Conservation (phyloP, 2,888 invertebrate genomes). For the Drymonia ruficornis region DNA sequence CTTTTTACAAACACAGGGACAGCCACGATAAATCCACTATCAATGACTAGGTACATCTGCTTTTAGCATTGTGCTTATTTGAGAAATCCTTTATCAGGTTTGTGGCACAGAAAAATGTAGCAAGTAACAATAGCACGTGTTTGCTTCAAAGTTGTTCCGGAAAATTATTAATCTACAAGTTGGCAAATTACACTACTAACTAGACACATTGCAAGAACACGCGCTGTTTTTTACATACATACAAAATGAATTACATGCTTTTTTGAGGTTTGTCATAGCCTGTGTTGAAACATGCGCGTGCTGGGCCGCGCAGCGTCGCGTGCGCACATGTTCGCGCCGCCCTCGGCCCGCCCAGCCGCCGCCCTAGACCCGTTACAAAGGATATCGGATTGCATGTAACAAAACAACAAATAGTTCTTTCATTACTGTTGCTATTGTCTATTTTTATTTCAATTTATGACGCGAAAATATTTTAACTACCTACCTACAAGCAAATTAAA, state of each 20-base stretch:
- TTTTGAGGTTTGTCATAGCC: background rate
- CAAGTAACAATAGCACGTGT: no score
- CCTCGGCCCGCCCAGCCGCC: slow-evolving; percentile 59
- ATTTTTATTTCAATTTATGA: slow-evolving; percentile 32
- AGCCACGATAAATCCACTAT: no score
- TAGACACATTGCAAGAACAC: no score
- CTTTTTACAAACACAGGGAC: no score
- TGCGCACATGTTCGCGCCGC: slow-evolving; percentile 69
- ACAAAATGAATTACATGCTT: background rate
- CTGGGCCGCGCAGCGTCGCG: slow-evolving; percentile 46
- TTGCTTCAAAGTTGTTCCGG: no score
- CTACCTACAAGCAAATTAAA: background rate
- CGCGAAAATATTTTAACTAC: background rate
- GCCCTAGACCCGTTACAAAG: slow-evolving; percentile 37
- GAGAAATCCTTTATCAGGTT: no score
- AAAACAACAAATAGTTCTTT: slow-evolving; percentile 50
- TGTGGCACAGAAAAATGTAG: no score
- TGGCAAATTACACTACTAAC: no score
- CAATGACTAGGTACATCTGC: no score
- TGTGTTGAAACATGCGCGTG: slow-evolving; percentile 7
- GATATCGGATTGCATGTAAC: slow-evolving; percentile 56
- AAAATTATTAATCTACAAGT: no score
- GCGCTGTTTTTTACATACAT: no score
- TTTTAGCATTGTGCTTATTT: no score
- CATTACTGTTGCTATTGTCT: slow-evolving; percentile 45